Percentiles rank a stretch among this genome's conserved stretches.
phyloP scores from a whole-genome alignment of 2,797 vertebrate genomes.

The Geotrypetes seraphini region DNA sequence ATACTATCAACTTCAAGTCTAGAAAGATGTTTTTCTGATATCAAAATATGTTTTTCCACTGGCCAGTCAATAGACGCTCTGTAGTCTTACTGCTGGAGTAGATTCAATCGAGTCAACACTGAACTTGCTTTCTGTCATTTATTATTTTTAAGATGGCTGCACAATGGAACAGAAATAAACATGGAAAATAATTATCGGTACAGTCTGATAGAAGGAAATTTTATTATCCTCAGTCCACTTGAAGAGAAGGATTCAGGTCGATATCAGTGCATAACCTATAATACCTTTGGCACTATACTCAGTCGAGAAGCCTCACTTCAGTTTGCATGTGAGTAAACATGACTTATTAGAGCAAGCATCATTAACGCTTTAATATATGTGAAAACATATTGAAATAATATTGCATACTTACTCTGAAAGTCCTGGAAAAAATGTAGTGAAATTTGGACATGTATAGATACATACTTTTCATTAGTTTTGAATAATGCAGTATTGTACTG shows the following conservation, averaged over 20 bases:
- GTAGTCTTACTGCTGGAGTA: too few species aligned
- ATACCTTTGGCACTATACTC: conserved; percentile 70
- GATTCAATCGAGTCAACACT: too few species aligned
- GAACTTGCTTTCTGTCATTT: neutral
- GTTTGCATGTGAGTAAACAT: conserved; percentile 85
- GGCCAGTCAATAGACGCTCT: too few species aligned
- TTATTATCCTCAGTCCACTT: conserved; percentile 78
- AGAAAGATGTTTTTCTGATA: too few species aligned
- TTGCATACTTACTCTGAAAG: too few species aligned
- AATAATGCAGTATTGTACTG: too few species aligned
- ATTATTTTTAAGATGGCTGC: conserved; percentile 73
- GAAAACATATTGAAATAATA: too few species aligned
- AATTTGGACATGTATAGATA: too few species aligned
- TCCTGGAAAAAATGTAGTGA: too few species aligned
- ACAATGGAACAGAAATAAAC: conserved; percentile 77
- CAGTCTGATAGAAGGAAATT: conserved; percentile 74
- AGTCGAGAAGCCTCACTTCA: conserved; percentile 79
- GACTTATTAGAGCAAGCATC: neutral
- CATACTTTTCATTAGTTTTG: too few species aligned
- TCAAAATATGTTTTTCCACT: too few species aligned
- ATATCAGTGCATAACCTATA: conserved; percentile 82
- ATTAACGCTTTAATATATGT: neutral
- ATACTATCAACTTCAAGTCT: too few species aligned
- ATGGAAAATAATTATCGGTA: conserved; percentile 72
- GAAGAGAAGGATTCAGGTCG: conserved; percentile 73